phyloP scores from a whole-genome alignment of 2,113 vertebrate genomes.

The Anolis sagrei region DNA sequence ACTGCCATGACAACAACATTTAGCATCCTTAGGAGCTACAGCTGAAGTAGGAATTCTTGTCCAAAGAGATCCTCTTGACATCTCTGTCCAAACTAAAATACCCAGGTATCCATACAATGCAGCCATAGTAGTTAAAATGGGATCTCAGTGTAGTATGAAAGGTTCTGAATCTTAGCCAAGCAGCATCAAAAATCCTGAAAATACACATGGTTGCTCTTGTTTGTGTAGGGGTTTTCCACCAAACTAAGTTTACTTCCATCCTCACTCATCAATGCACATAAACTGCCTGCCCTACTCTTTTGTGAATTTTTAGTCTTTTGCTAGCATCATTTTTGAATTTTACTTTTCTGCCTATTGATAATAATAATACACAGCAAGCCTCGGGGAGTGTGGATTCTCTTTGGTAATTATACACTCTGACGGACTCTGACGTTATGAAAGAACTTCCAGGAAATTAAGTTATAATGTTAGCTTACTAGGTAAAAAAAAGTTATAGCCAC shows the following conservation, averaged over 20 bases:
- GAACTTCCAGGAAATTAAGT: background rate
- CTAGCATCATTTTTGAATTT: background rate
- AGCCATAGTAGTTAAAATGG: too few species aligned
- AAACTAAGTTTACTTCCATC: background rate
- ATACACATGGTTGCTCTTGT: too few species aligned
- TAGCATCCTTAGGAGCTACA: too few species aligned
- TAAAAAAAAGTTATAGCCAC: background rate
- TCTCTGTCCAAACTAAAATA: too few species aligned
- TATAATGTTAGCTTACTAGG: background rate
- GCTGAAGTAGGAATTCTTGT: too few species aligned
- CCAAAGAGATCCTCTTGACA: too few species aligned
- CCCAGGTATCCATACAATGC: too few species aligned
- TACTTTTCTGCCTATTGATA: conserved; percentile 11
- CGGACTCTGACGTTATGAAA: background rate
- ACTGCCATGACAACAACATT: too few species aligned
- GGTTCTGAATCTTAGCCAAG: too few species aligned
- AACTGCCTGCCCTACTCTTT: background rate
- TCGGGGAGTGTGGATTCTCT: background rate
- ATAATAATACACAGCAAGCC: background rate
- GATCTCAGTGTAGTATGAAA: too few species aligned
- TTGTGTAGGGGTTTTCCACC: too few species aligned
- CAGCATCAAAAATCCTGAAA: too few species aligned
- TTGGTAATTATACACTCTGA: background rate
- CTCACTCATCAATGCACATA: background rate
- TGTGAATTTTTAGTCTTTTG: background rate